These are phyloP conservation scores for Eueides isabella DNA, from an alignment of 1,140 invertebrate genomes.

Conservation along the genomic window DNA sequence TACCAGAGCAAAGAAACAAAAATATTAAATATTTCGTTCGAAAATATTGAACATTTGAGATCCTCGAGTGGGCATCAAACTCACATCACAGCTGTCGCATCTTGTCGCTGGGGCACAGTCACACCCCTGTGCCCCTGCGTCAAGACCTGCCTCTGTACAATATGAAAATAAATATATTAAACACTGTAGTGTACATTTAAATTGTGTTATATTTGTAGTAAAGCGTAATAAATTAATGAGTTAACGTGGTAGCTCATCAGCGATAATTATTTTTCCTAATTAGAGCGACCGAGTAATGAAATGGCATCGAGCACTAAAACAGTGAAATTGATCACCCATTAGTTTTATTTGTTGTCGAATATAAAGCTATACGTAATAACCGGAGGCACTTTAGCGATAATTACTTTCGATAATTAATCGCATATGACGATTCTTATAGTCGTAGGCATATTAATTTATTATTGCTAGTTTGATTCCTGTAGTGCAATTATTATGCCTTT, in stretches of 20 bases:
- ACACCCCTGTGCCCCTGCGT: no score
- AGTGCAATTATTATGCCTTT: no score
- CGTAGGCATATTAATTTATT: not conserved
- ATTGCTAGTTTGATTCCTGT: not conserved
- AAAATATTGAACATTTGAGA: no score
- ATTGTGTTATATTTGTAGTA: not conserved
- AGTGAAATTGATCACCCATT: slow-evolving; percentile 41
- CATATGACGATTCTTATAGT: not conserved
- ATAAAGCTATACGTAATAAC: slow-evolving; percentile 35
- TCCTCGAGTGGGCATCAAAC: no score
- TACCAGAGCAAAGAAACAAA: no score
- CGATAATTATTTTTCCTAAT: slow-evolving; percentile 30
- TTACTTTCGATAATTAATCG: slow-evolving; percentile 40
- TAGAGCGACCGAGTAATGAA: slow-evolving; percentile 28
- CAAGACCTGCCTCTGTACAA: no score
- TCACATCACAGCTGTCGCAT: no score
- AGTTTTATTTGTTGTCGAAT: slow-evolving; percentile 37
- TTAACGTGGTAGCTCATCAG: not conserved
- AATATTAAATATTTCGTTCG: no score
- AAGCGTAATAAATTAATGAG: not conserved
- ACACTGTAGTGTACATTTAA: not conserved
- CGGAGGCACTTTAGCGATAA: slow-evolving; percentile 32
- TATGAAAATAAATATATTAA: not conserved
- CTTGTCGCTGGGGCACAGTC: no score
- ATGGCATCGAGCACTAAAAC: slow-evolving; percentile 17